Evolutionary conservation across 2,888 invertebrate genomes (phyloP), one percentile per base, ranked within the genome.

Genomic region (Criorhina ranunculi): DNA sequence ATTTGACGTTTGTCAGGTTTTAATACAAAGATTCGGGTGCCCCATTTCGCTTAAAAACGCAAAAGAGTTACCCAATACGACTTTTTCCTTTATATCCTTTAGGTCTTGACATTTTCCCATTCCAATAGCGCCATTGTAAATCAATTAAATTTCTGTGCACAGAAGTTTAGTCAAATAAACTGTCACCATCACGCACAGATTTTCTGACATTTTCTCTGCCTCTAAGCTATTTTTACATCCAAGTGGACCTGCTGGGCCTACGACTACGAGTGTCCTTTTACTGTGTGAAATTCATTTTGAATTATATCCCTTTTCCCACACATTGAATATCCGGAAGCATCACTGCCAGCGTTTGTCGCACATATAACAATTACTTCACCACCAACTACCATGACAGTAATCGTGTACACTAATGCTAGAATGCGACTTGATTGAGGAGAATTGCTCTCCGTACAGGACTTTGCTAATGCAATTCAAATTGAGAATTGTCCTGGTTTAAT

Each of bases 381-480:
- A 51, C 59, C 49, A 72, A 31, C 46, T 57, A 19, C 31, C 70
- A 49, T 15, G 29, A 35, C 70, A 69, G 15, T 31, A 53, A 49
- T 44, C 37, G 31, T n/a, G 35, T 37, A n/a, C n/a, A n/a, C 31
- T 5, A 11, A 49, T 49, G 17, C 35, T 67, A 11, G 19, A 17
- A 49, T 6, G 42, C 11, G 29, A 40, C n/a, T 17, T 15, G 4
- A 49, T 5, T 37, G 7, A 15, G 15, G 9, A 37, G 37, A 35
- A 37, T 11, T 33, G 15, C 33, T 33, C 33, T 12, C 72, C 53
- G 33, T 60, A 8, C 31, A 72, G 75, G 40, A 67, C 44, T 42
- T 35, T 24, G 51, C 24, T 44, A 69, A 62, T 76, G 33, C n/a
- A 64, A 69, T 51, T 64, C 59, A 64, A 46, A 59, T 24, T 49